Evolutionary conservation across 1,140 invertebrate genomes (phyloP).

Genomic region (Dufourea novaeangliae): DNA sequence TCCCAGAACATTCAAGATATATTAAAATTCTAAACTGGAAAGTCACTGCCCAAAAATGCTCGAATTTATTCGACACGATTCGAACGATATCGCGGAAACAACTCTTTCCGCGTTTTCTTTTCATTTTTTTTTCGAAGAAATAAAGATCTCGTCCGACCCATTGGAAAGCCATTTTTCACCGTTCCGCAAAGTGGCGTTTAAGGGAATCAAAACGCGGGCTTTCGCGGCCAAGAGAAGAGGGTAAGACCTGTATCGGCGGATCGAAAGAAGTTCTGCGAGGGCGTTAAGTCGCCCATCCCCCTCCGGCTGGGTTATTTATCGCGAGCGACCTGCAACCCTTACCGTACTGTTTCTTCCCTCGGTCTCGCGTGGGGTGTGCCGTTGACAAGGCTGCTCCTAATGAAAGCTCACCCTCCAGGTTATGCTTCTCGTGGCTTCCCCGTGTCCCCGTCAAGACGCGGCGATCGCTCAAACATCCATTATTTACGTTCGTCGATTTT

Average conservation of each 20-base stretch:
- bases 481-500: constrained; percentile 46
- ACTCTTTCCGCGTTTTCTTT: too few species aligned
- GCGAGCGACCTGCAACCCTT: constrained; percentile 60
- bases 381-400: constrained; percentile 69
- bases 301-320: constrained; percentile 66
- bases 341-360: constrained; percentile 56
- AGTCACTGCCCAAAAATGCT: too few species aligned
- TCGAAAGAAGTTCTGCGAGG: constrained; percentile 43
- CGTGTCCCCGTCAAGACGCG: constrained; percentile 34
- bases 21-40: too few species aligned
- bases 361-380: constrained; percentile 55
- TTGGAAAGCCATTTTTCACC: constrained; percentile 22
- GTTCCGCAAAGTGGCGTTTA: constrained; percentile 17
- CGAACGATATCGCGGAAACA: not conserved
- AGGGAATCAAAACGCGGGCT: not conserved
- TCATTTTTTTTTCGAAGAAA: too few species aligned
- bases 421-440: constrained; percentile 39
- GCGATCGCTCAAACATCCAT: constrained; percentile 55
- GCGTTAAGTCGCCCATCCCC: constrained; percentile 66
- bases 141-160: too few species aligned
- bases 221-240: constrained; percentile 13
- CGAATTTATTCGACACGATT: too few species aligned
- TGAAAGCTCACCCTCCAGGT: constrained; percentile 64
- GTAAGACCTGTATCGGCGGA: constrained; percentile 14
- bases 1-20: too few species aligned